A percentile compares a stretch with the other conserved stretches of the same genome.
phyloP scores from a whole-genome alignment of 2,113 vertebrate species.

The Chaetodon trifascialis region DNA sequence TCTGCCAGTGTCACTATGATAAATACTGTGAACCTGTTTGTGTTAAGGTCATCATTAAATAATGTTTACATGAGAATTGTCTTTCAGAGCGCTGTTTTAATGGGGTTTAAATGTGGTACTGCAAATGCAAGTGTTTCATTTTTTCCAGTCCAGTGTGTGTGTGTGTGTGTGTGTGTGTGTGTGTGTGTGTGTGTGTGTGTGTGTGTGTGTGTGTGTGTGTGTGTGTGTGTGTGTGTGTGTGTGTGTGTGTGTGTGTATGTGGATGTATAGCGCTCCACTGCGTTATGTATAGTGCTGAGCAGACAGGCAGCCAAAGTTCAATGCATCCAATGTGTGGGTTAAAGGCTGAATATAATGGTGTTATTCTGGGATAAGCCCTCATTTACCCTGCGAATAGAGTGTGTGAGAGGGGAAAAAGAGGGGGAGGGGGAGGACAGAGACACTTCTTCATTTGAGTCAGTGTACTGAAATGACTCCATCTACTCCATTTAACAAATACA shows the following conservation, averaged over 20 bases:
- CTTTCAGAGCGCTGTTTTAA: too few relatives aligned
- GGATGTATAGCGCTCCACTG: constrained; percentile 22
- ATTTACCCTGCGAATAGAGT: constrained; percentile 65
- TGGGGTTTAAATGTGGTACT: neutral
- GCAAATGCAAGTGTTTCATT: too few relatives aligned
- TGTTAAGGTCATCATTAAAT: neutral
- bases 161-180: too few relatives aligned
- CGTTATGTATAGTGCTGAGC: constrained; percentile 62
- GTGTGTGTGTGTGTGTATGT: constrained; percentile 10
- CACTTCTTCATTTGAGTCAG: constrained; percentile 31
- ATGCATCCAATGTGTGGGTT: constrained; percentile 56
- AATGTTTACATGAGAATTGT: neutral
- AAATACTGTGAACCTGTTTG: neutral
- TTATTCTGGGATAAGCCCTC: constrained; percentile 65
- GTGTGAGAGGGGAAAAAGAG: constrained; percentile 6
- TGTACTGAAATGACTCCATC: constrained; percentile 55
- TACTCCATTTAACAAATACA: constrained; percentile 54
- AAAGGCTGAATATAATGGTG: constrained; percentile 71
- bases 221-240: constrained; percentile 2
- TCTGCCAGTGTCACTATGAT: neutral
- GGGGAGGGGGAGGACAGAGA: neutral
- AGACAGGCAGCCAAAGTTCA: constrained; percentile 54
- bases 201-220: neutral
- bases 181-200: constrained; percentile 2
- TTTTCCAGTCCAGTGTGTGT: neutral